Base-by-base conservation (phyloP, 30 jellyfish, hydroid and myxozoan species). In the Hydractinia symbiolongicarpus region DNA sequence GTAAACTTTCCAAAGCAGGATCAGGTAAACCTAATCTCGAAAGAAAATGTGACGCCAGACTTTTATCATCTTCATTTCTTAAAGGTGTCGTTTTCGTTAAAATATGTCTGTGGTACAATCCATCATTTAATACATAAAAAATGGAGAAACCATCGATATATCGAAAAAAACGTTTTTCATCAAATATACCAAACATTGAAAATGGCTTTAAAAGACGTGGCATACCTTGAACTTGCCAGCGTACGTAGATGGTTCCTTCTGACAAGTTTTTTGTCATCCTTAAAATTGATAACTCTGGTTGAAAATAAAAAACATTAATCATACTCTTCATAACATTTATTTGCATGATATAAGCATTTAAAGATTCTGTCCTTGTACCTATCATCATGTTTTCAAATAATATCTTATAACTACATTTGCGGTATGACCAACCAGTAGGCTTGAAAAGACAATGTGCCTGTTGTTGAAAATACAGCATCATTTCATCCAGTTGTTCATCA, bases 221-320 rank as follows among this genome's bases (percentile, higher is more conserved):
- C 30, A 71, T 71, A 19, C 80, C 80, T 71, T 71, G 80, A 50
- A 71, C 80, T 19, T 71, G 80, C 80, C 80, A 71, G 30, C 80
- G 9, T 6, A 71, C 80, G 15, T 71, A 58, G 44, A 71, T 71
- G 8, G 80, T 19, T 50, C 80, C 80, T 19, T 71, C 60, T 7
- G 13, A 19, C 1, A 50, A 8, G n/a, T 71, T 19, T 53, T 71
- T 71, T 30, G 55, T 71, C 80, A 71, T 71, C 15, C 60, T 54
- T 9, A 71, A 30, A 50, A 71, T 71, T 7, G 17, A 7, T 30
- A 71, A 14, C 53, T 71, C 67, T n/a, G 80, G 80, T 20, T 71
- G 30, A 53, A 7, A n/a, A 15, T 19, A 53, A 30, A 71, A 30
- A 6, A 71, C 8, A 15, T 71, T 71, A 19, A 58, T 71, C 30